Evolutionary conservation across 2,113 vertebrate species (phyloP).

Genomic region (Edolisoma coerulescens): DNA sequence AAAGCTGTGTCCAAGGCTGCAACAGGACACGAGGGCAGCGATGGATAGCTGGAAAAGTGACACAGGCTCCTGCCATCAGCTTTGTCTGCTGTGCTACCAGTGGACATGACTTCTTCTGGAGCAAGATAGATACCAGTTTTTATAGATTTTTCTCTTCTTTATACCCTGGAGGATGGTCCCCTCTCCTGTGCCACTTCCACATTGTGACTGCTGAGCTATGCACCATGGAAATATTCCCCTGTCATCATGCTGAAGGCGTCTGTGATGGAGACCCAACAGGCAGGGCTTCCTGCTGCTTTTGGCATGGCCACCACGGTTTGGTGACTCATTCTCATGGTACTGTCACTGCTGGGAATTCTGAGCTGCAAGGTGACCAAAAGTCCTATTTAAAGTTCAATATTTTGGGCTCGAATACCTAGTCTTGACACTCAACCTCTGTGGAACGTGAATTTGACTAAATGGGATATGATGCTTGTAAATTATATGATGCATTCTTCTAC

Average conservation of each 20-base stretch:
- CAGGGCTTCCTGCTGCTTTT: not conserved
- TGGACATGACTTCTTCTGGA: constrained; percentile 12
- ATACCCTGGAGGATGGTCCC: not conserved
- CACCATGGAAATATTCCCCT: not conserved
- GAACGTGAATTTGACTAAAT: not conserved
- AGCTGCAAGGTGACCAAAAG: not conserved
- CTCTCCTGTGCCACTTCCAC: not conserved
- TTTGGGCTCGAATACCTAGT: not conserved
- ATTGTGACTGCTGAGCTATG: not conserved
- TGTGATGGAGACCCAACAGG: not conserved
- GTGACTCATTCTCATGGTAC: not conserved
- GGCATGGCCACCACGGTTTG: not conserved
- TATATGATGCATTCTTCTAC: not conserved
- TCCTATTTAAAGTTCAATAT: not conserved
- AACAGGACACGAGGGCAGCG: not conserved
- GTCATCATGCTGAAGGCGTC: constrained; percentile 13
- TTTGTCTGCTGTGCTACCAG: not conserved
- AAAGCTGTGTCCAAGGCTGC: not conserved
- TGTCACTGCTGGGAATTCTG: not conserved
- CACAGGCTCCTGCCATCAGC: not conserved
- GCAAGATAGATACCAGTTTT: not conserved
- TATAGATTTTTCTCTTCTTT: constrained; percentile 20
- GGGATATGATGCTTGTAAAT: not conserved
- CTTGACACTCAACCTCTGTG: not conserved
- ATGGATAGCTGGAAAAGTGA: not conserved